Percentiles rank a stretch among this genome's conserved stretches.
Conservation (phyloP, 2,113 vertebrate genomes). For the Porphyrio hochstetteri region DNA sequence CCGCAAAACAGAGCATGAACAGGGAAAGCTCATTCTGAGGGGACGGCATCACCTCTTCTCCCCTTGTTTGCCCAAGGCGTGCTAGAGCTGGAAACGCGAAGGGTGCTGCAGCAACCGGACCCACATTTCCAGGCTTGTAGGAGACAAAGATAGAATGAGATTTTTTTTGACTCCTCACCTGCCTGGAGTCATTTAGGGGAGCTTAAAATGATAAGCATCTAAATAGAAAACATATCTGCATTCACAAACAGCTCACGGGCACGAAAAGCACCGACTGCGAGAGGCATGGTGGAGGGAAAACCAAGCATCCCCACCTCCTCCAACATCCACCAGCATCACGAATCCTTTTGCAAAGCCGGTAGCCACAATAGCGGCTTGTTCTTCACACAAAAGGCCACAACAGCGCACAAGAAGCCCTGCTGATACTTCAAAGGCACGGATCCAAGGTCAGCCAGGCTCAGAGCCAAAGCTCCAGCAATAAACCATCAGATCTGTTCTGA, state of each 20-base stretch:
- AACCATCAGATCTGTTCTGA: neutral
- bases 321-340: neutral
- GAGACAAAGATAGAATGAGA: fast-evolving
- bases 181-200: neutral
- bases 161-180: neutral
- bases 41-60: neutral
- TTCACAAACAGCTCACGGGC: neutral
- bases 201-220: neutral
- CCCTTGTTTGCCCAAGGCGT: neutral
- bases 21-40: neutral
- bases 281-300: neutral
- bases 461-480: conserved; percentile 34
- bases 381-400: conserved; percentile 19
- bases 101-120: neutral
- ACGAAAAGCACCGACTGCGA: fast-evolving
- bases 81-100: fast-evolving
- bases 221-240: neutral
- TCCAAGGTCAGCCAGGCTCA: conserved; percentile 54
- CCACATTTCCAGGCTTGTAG: neutral
- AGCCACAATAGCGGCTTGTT: conserved; percentile 35
- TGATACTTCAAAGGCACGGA: neutral
- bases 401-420: conserved; percentile 19
- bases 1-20: neutral
- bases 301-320: neutral
- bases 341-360: neutral